phyloP scores from a whole-genome alignment of 1,140 invertebrate genomes.

The Portunus trituberculatus region DNA sequence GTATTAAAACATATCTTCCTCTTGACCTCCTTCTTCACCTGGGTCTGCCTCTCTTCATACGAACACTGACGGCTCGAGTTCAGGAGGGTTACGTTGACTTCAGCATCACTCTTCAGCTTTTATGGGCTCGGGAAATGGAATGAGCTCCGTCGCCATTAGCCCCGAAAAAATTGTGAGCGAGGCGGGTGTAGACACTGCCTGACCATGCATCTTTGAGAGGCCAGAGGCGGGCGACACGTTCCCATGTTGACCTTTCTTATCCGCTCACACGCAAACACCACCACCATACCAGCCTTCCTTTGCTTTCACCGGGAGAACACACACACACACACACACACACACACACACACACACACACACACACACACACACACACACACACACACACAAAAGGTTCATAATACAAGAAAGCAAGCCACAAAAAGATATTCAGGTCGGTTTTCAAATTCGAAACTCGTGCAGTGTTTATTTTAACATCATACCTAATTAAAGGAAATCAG shows the following conservation, averaged over 20 bases:
- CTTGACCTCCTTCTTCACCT: neutral
- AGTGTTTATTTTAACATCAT: neutral
- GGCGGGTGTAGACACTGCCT: neutral
- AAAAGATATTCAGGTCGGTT: too few relatives aligned
- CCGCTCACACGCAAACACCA: neutral
- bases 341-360: constrained; percentile 10
- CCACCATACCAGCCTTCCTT: neutral
- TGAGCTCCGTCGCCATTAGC: neutral
- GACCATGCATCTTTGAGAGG: constrained; percentile 9
- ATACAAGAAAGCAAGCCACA: too few relatives aligned
- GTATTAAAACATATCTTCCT: too few relatives aligned
- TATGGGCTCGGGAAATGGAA: constrained; percentile 2
- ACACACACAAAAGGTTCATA: too few relatives aligned
- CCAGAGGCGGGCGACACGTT: neutral
- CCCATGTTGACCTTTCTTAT: constrained; percentile 21
- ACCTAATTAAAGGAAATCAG: neutral
- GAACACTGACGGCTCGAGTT: neutral
- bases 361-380: neutral
- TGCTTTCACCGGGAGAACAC: neutral
- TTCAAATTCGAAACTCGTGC: neutral
- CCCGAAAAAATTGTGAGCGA: neutral
- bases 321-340: neutral
- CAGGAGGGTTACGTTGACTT: neutral
- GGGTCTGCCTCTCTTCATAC: neutral
- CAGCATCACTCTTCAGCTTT: neutral